A percentile compares a stretch with the other conserved stretches of the same genome.
phyloP scores from a whole-genome alignment of 2,888 invertebrate genomes.

The Aspidiotus rigidus region DNA sequence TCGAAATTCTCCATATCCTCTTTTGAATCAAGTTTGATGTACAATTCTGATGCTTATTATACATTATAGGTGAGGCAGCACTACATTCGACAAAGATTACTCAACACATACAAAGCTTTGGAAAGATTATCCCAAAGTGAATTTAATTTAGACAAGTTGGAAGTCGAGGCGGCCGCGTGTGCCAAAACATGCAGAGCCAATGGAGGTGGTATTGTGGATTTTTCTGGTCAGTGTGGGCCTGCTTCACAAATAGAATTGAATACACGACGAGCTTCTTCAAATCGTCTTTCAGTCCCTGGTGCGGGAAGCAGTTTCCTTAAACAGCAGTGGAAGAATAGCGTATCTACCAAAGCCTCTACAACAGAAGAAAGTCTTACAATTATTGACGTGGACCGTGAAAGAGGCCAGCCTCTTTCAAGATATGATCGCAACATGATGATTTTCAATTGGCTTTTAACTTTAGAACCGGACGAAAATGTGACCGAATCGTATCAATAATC shows the following conservation, averaged over 20 bases:
- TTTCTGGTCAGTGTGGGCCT: slow-evolving; percentile 34
- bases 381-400: slow-evolving; percentile 68
- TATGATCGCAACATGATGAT: slow-evolving; percentile 92
- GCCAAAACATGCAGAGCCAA: slow-evolving; percentile 40
- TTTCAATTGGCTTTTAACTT: slow-evolving; percentile 84
- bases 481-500: slow-evolving; percentile 1
- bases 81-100: slow-evolving; percentile 65
- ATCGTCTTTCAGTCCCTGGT: slow-evolving; percentile 22
- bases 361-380: slow-evolving; percentile 55
- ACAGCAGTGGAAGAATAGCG: slow-evolving; percentile 22
- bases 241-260: neutral
- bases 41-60: neutral
- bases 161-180: slow-evolving; percentile 51
- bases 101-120: slow-evolving; percentile 71
- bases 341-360: neutral
- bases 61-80: slow-evolving; percentile 62
- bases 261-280: neutral
- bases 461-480: slow-evolving; percentile 47
- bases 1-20: too few species aligned
- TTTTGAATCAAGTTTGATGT: too few species aligned
- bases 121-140: slow-evolving; percentile 76
- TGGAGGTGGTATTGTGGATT: slow-evolving; percentile 16
- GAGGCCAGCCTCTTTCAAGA: slow-evolving; percentile 75
- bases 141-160: slow-evolving; percentile 66
- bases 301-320: neutral